Percentiles rank a stretch among this genome's conserved stretches.
Conservation (phyloP, 2,888 invertebrate species). For the Hypolimnas misippus region DNA sequence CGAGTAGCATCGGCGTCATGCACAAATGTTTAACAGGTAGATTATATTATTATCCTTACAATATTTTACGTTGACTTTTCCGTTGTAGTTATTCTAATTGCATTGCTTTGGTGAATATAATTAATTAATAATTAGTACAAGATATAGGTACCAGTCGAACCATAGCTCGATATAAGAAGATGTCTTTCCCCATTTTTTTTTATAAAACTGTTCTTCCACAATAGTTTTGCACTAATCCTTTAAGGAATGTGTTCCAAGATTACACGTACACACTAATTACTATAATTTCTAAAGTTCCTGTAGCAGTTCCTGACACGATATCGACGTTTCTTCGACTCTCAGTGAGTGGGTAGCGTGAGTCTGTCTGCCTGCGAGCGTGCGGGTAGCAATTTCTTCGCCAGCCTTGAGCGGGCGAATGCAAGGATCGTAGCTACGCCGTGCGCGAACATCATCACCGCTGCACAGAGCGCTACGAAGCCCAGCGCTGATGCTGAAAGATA, state of each 20-base stretch:
- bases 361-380: conserved; percentile 54
- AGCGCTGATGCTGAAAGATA: conserved; percentile 69
- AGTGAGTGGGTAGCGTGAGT: conserved; percentile 68
- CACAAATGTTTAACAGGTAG: too few species aligned
- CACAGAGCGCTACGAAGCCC: conserved; percentile 74
- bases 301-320: conserved; percentile 19
- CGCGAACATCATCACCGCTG: conserved; percentile 68
- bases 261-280: neutral
- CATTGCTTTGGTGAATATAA: too few species aligned
- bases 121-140: too few species aligned
- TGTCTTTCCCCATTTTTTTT: neutral
- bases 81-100: too few species aligned
- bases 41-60: too few species aligned
- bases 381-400: conserved; percentile 54
- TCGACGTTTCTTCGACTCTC: conserved; percentile 48
- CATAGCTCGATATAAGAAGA: neutral
- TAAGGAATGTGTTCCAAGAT: conserved; percentile 4
- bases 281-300: conserved; percentile 1
- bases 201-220: neutral
- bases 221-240: neutral
- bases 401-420: conserved; percentile 54
- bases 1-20: too few species aligned
- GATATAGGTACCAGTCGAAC: neutral
- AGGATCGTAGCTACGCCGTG: conserved; percentile 67
- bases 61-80: too few species aligned